These are phyloP conservation scores for Nemopilema nomurai DNA, from an alignment of 30 jellyfish, hydroid and myxozoan species.

Conservation along the genomic window DNA sequence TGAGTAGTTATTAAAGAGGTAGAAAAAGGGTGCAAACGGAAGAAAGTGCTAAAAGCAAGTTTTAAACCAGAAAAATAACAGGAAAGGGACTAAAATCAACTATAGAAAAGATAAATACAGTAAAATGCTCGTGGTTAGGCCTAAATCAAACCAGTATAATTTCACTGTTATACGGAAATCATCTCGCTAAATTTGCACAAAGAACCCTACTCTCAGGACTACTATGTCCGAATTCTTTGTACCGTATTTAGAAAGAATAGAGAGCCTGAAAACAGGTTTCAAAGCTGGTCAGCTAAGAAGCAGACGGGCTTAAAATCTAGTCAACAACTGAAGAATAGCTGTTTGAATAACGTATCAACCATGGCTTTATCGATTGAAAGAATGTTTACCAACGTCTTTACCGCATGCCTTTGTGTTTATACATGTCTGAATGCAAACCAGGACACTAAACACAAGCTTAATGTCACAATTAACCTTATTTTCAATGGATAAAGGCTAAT, in stretches of 20 bases:
- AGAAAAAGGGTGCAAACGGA: background rate
- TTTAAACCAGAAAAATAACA: background rate
- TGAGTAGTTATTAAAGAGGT: background rate
- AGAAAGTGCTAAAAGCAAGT: background rate
- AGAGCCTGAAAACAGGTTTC: background rate
- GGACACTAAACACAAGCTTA: background rate
- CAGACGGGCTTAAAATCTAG: background rate
- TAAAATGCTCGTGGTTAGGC: too few relatives aligned
- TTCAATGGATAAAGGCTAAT: background rate
- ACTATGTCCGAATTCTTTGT: too few relatives aligned
- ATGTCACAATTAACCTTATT: background rate
- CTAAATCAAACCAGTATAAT: too few relatives aligned
- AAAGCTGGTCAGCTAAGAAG: background rate
- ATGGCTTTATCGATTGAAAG: background rate
- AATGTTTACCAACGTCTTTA: background rate
- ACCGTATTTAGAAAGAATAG: background rate
- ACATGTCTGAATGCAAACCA: background rate
- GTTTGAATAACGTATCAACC: background rate
- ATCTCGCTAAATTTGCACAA: too few relatives aligned
- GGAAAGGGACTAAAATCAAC: background rate
- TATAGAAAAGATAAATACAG: too few relatives aligned
- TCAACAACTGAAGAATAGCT: background rate
- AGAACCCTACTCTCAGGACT: too few relatives aligned
- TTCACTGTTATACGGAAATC: too few relatives aligned
- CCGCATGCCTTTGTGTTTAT: background rate